A percentile compares a stretch with the other conserved stretches of the same genome.
Evolutionary conservation across 2,888 invertebrate species (phyloP).

Genomic region (Amiota minor): DNA sequence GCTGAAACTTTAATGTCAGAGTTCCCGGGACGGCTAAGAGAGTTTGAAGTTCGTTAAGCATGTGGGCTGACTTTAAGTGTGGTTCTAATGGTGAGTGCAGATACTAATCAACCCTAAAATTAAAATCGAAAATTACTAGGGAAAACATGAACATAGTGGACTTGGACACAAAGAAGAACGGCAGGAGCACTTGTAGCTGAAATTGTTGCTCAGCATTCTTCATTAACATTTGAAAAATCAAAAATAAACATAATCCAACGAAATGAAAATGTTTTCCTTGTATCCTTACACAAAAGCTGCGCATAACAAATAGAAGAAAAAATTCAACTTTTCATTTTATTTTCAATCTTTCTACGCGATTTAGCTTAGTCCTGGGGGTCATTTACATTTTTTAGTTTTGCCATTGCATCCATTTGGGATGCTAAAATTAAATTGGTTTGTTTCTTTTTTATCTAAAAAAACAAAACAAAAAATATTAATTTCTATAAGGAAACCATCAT

Average conservation of each 20-base stretch:
- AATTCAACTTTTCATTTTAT: background rate
- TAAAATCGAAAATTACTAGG: background rate
- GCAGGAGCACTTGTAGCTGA: no score
- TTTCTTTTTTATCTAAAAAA: conserved; percentile 25
- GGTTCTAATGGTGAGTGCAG: conserved; percentile 9
- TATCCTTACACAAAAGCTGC: background rate
- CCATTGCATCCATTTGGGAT: conserved; percentile 44
- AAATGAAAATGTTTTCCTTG: conserved; percentile 59
- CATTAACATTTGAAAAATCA: conserved; percentile 51
- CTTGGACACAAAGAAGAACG: background rate
- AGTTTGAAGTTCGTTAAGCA: background rate
- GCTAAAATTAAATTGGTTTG: conserved; percentile 61
- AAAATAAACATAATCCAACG: conserved; percentile 54
- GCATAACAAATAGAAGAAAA: background rate
- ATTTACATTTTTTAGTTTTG: conserved; percentile 36
- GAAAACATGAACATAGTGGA: conserved; percentile 1
- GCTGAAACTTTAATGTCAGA: background rate
- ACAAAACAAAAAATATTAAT: no score
- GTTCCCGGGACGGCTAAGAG: background rate
- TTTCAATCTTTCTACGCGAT: background rate
- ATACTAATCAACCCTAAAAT: conserved; percentile 23
- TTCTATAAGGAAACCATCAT: no score
- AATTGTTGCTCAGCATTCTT: no score
- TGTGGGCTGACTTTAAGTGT: conserved; percentile 5
- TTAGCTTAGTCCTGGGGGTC: conserved; percentile 23